A percentile compares a stretch with the other conserved stretches of the same genome.
Conservation (phyloP, 2,888 invertebrate genomes). For the Stenodera caucasica region DNA sequence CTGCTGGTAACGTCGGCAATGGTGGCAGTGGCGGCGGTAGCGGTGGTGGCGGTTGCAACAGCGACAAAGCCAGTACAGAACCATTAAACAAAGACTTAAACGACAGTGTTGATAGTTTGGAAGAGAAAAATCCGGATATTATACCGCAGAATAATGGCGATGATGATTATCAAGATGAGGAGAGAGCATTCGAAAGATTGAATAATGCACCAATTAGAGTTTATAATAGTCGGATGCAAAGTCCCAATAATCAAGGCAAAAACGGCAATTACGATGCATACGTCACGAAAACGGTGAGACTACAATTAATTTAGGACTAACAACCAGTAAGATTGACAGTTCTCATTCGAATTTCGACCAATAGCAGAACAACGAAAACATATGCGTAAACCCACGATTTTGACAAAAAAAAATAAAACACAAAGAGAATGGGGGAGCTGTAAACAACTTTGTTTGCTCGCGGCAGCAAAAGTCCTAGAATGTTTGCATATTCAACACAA, state of each 20-base stretch:
- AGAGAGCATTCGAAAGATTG: constrained; percentile 59
- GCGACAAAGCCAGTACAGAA: constrained; percentile 55
- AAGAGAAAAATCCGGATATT: constrained; percentile 64
- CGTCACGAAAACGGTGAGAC: constrained; percentile 49
- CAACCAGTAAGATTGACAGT: neutral
- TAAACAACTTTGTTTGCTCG: neutral
- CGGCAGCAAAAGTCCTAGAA: neutral
- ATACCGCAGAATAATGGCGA: constrained; percentile 61
- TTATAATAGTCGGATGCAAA: constrained; percentile 53
- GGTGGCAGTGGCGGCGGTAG: constrained; percentile 15
- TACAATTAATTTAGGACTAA: neutral
- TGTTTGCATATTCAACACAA: constrained; percentile 1
- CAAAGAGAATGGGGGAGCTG: too few species aligned
- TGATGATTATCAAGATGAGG: constrained; percentile 60
- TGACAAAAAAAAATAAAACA: neutral
- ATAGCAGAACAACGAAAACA: too few species aligned
- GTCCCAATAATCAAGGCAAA: constrained; percentile 49
- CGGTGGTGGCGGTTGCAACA: constrained; percentile 20
- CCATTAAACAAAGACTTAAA: constrained; percentile 58
- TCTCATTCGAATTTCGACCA: neutral
- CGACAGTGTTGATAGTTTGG: constrained; percentile 58
- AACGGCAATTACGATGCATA: constrained; percentile 52
- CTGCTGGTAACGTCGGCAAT: constrained; percentile 41
- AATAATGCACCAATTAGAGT: constrained; percentile 56
- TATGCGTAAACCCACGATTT: neutral